Conservation (phyloP, 1,140 invertebrate genomes). For the Drosophila auraria region DNA sequence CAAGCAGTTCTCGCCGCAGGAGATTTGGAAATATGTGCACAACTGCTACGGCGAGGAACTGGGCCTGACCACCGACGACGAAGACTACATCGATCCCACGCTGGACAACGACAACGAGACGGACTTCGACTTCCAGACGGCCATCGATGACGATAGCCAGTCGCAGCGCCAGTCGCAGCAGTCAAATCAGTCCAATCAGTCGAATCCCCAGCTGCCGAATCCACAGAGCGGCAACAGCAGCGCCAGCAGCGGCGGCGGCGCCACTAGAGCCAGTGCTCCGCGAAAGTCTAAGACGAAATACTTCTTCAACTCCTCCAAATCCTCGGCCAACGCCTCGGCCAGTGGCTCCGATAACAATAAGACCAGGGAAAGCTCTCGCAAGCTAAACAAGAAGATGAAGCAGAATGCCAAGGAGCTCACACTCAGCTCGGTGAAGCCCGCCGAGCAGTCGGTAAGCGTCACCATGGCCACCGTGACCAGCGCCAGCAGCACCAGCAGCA, state of each 20-base stretch:
- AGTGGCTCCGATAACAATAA: conserved; percentile 78
- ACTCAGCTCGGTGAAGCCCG: conserved; percentile 73
- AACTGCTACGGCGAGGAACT: conserved; percentile 96
- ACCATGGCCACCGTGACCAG: conserved; percentile 25
- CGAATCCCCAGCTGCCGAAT: conserved; percentile 35
- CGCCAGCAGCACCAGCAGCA: conserved; percentile 29
- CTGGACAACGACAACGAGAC: conserved; percentile 66
- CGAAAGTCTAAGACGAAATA: conserved; percentile 79
- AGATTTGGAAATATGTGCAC: conserved; percentile 96
- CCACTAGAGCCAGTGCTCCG: conserved; percentile 31
- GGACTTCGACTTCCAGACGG: conserved; percentile 70
- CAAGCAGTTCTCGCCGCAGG: conserved; percentile 93
- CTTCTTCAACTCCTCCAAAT: conserved; percentile 75
- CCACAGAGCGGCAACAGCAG: conserved; percentile 74
- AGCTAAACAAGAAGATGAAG: conserved; percentile 78
- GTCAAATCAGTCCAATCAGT: conserved; percentile 33
- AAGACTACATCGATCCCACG: conserved; percentile 90
- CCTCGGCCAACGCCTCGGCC: conserved; percentile 77
- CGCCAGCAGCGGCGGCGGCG: conserved; percentile 71
- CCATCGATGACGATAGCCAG: conserved; percentile 70
- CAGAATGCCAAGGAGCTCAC: conserved; percentile 80
- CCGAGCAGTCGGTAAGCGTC: conserved; percentile 59
- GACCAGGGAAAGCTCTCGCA: conserved; percentile 63
- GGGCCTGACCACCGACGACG: conserved; percentile 96
- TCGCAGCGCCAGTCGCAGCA: conserved; percentile 50